Evolutionary conservation across 2,888 invertebrate species (phyloP), one percentile per base, ranked within the genome.

Genomic region (Plebejus argus): DNA sequence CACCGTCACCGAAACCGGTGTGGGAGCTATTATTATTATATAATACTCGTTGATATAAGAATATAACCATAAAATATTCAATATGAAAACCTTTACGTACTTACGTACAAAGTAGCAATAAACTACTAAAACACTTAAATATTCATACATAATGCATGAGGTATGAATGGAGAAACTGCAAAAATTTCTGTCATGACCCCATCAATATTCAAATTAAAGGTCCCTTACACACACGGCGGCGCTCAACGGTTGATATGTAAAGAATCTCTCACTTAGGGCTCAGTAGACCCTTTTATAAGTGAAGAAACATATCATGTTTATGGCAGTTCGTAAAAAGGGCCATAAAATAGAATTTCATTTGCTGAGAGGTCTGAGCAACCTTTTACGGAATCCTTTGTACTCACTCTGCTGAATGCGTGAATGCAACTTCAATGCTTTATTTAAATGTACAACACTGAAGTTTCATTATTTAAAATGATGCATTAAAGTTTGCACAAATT

Each of bases 251-350:
- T 88, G 90, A 91, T 91, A 89, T 89, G 89, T 84, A 90, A 92
- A 92, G 90, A 92, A 92, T 91, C 87, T 90, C 88, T 89, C 90
- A 90, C 91, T 92, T 90, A 90, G 86, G 88, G 86, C 89, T 85
- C 85, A 83, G 83, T 81, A 88, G 90, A 91, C 91, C 92, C 91
- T 92, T 92, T 91, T 91, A 91, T 77, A 71, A 89, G 89, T 84
- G 88, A 91, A 92, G 91, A 92, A 90, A 91, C 90, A 91, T 91
- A 91, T 92, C 90, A 90, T 90, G 91, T 91, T 90, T 91, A 91
- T 91, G 88, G 87, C 88, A 87, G 86, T 49, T 45, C 74, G 74
- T 74, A 74, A 74, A 74, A 74, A 74, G 74, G 49, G 53, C 45
- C 49, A 53, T 76, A 77, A 81, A 74, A 74, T 74, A 74, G 72